Conservation (phyloP, 1,140 invertebrate species). For the Brachionus manjavacas region DNA sequence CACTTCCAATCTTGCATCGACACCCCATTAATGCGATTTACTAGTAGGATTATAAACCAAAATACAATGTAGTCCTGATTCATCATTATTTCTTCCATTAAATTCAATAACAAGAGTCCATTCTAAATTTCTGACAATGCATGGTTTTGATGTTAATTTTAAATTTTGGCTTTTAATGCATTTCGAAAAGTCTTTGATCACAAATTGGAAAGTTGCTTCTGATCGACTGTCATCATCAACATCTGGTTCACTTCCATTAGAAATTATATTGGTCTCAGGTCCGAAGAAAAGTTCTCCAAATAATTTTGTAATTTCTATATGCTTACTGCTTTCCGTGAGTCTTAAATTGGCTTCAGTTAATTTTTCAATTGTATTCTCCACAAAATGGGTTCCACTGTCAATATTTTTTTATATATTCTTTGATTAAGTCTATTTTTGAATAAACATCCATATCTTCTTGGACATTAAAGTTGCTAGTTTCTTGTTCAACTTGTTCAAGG, state of each 20-base stretch:
- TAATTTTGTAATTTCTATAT: background rate
- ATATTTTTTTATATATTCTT: background rate
- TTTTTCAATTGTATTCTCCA: background rate
- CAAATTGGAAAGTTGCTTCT: background rate
- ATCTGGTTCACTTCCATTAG: background rate
- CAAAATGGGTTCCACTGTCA: background rate
- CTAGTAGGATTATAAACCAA: too few relatives aligned
- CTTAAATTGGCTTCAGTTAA: background rate
- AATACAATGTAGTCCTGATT: too few relatives aligned
- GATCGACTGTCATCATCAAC: background rate
- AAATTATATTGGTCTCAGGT: background rate
- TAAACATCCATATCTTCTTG: background rate
- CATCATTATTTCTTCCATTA: too few relatives aligned
- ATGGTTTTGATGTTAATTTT: background rate
- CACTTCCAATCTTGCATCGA: too few relatives aligned
- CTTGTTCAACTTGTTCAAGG: too few relatives aligned
- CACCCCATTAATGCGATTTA: too few relatives aligned
- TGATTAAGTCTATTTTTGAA: background rate
- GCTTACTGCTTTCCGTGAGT: background rate
- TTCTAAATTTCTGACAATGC: background rate
- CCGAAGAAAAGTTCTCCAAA: background rate
- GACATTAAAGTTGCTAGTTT: background rate
- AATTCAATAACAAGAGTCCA: background rate
- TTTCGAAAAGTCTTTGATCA: background rate
- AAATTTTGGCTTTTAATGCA: background rate